Base-by-base conservation (phyloP, 2,888 invertebrate species). In the Heliconius erato region DNA sequence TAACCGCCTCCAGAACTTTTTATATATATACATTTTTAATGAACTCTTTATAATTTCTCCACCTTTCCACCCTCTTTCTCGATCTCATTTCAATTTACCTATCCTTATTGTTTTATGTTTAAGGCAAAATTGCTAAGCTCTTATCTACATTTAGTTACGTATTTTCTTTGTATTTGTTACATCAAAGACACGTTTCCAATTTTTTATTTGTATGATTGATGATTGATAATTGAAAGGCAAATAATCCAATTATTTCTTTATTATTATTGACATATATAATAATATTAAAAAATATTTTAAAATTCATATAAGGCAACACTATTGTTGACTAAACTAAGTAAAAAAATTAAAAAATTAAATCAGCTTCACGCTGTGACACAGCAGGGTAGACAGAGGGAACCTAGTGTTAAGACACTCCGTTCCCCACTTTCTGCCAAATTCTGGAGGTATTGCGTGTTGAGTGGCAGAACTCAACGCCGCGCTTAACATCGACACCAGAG, bases 81-180 rank as follows among this genome's bases (percentile, higher is more conserved):
- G 32, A 28, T 54, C 32, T 54, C 19, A 54, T 74, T 28, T 74
- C 28, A 54, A 74, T 74, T 54, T 74, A 12, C 19, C 49, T 74
- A 49, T 49, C 49, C 19, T 74, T 19, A 44, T 35, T 69, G 69
- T 35, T 35, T 69, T 69, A 69, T 35, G 69, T 23, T 69, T 69
- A 69, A 69, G 6, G 6, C 40, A 49, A 49, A 54, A 54, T 54
- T 54, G 19, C 19, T 19, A 23, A 19, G 7, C 54, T 54, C 19
- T 54, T 23, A 54, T 54, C 19, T 54, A 54, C 19, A 23, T 54
- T 54, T 54, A 54, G 54, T 49, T 23, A 23, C 19, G 54, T 54
- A 6, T 54, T 54, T 54, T 54, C 54, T 11, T 71, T 71, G 4
- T 71, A 71, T 71, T 71, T 40, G n/a, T 23, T 71, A 40, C n/a